Conservation (phyloP, 2,113 vertebrate species). For the Psilopogon haemacephalus region DNA sequence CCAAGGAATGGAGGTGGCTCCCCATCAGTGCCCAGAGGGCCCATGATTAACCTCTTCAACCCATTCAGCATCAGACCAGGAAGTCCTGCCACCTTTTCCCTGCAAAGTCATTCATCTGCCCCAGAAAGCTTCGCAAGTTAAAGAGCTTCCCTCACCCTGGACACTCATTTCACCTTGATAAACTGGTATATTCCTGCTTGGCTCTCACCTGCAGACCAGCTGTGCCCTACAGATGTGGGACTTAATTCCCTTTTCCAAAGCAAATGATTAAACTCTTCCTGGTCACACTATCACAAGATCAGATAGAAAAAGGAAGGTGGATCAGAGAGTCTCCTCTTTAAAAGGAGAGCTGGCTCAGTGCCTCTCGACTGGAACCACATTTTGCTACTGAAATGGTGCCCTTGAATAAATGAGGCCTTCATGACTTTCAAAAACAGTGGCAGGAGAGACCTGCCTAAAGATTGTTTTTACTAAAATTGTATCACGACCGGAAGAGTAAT, state of each 20-base stretch:
- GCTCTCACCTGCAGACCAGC: too few species aligned
- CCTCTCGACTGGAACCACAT: not conserved
- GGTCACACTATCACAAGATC: not conserved
- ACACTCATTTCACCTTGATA: too few species aligned
- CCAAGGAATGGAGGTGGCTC: too few species aligned
- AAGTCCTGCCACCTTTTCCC: too few species aligned
- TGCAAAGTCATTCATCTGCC: too few species aligned
- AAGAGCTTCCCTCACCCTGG: too few species aligned
- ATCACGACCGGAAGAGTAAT: constrained; percentile 46
- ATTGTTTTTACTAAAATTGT: constrained; percentile 62
- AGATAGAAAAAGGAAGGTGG: not conserved
- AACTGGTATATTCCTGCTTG: too few species aligned
- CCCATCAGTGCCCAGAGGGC: too few species aligned
- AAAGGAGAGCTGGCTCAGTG: not conserved
- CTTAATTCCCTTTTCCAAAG: not conserved
- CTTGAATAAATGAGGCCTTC: not conserved
- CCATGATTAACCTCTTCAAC: too few species aligned
- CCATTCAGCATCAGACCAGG: too few species aligned
- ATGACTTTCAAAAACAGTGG: not conserved
- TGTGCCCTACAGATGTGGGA: too few species aligned
- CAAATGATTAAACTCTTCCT: not conserved
- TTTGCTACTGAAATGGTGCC: not conserved
- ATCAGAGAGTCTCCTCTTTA: not conserved
- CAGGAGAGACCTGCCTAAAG: constrained; percentile 26
- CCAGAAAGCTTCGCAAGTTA: too few species aligned